These are phyloP conservation scores for Pangasianodon hypophthalmus DNA, from an alignment of 2,113 vertebrate genomes.

Conservation along the genomic window DNA sequence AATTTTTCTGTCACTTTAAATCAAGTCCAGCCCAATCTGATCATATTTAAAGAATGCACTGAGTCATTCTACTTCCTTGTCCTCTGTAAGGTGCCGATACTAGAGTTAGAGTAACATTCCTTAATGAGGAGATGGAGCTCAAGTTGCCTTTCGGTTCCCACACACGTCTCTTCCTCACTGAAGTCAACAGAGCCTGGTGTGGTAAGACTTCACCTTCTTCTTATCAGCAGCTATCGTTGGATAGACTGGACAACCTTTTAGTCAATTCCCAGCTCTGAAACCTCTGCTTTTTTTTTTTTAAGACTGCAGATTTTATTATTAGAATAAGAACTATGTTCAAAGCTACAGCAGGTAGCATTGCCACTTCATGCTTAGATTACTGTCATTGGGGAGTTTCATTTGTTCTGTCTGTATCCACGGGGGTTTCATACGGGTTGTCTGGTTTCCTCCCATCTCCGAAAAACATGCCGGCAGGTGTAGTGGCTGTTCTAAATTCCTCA, in stretches of 20 bases:
- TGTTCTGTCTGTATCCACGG: background rate
- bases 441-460: background rate
- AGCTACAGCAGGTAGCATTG: background rate
- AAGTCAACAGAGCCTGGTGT: constrained; percentile 78
- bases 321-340: background rate
- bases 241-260: background rate
- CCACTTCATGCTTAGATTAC: background rate
- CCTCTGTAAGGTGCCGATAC: constrained; percentile 82
- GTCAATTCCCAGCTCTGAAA: background rate
- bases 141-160: constrained; percentile 90
- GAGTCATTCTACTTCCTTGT: background rate
- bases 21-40: background rate
- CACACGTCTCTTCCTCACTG: constrained; percentile 81
- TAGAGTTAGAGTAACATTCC: constrained; percentile 75
- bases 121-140: constrained; percentile 68
- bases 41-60: background rate
- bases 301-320: background rate
- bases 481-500: background rate
- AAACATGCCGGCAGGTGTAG: background rate
- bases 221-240: background rate
- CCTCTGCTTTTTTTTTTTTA: background rate
- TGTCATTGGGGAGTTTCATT: background rate
- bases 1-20: background rate
- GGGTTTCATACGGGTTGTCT: background rate
- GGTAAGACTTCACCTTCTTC: constrained; percentile 70